Evolutionary conservation across 35 echinoderm and acorn worm genomes (phyloP), one percentile per base, ranked within the genome.

Genomic region (Patiria miniata): DNA sequence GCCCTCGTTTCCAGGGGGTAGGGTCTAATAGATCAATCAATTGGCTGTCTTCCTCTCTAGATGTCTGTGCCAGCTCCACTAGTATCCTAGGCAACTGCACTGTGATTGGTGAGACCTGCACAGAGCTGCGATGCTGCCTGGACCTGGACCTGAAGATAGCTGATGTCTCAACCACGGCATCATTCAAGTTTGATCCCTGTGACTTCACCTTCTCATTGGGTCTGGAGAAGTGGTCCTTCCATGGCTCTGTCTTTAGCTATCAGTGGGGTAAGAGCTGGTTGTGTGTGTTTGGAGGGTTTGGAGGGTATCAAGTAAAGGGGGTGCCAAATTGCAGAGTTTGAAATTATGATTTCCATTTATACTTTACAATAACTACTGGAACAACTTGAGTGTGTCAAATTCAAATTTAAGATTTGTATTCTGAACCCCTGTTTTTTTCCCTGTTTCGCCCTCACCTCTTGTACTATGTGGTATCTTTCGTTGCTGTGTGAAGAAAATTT

Each of bases 211-310:
- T 84, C n/a, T 37, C 82, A 8, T 36, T 84, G 38, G 82, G 82
- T 2, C 57, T 84, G 12, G 82, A 84, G 53, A 84, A 54, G 12
- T 84, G 82, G 82, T 26, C 38, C 18, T 84, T 84, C 33, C 53
- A 84, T 34, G 82, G 82, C 26, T 84, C 82, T 17, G 38, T 84
- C 17, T 84, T 84, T 23, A 84, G 37, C 38, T 84, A 84, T 61
- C 19, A 33, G 14, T 84, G 82, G 82, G 82, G 82, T 84, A 61
- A 84, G 82, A 73, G 2, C 6, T 69, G 26, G 26, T 23, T 14
- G 34, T 69, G 61, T 0, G 9, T 29, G 1, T 0, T 10, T 32
- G 5, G 2, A 2, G n/a, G n/a, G n/a, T n/a, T n/a, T n/a, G n/a
- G n/a, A n/a, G n/a, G n/a, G n/a, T n/a, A n/a, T n/a, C n/a, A n/a